Evolutionary conservation across 2,888 invertebrate genomes (phyloP).

Genomic region (Galeruca laticollis): DNA sequence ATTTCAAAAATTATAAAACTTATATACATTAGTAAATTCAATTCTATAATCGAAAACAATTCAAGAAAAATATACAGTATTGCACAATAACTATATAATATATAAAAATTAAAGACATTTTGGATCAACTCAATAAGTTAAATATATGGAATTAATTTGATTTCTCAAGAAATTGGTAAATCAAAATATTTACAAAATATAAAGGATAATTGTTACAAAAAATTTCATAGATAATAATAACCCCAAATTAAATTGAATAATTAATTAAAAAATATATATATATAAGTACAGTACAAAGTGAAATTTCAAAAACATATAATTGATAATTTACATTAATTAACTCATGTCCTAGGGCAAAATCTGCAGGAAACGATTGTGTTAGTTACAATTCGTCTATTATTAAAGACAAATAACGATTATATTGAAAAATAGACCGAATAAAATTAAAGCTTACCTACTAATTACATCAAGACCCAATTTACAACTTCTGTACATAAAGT

Average conservation of each 20-base stretch:
- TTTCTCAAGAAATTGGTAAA: neutral
- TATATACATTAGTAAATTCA: slow-evolving; percentile 15
- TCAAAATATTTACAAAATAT: slow-evolving; percentile 8
- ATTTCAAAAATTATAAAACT: slow-evolving; percentile 3
- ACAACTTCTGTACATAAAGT: slow-evolving; percentile 2
- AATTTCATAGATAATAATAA: slow-evolving; percentile 3
- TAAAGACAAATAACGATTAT: neutral
- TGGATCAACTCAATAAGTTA: neutral
- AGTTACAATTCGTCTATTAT: neutral
- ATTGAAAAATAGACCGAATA: neutral
- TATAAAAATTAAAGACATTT: slow-evolving; percentile 6
- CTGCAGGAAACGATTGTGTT: neutral
- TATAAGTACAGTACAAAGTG: slow-evolving; percentile 3
- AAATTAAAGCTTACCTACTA: neutral
- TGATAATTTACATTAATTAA: neutral
- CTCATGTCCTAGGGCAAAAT: neutral
- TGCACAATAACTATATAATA: slow-evolving; percentile 22
- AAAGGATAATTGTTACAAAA: neutral
- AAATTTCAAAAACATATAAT: neutral
- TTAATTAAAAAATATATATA: neutral
- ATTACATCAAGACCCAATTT: neutral
- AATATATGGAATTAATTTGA: neutral
- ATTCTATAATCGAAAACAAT: slow-evolving; percentile 9
- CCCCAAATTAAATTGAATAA: neutral
- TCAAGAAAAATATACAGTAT: slow-evolving; percentile 22